Evolutionary conservation across 2,113 vertebrate species (phyloP), one percentile per base, ranked within the genome.

Genomic region (Phylloscopus trochiloides): DNA sequence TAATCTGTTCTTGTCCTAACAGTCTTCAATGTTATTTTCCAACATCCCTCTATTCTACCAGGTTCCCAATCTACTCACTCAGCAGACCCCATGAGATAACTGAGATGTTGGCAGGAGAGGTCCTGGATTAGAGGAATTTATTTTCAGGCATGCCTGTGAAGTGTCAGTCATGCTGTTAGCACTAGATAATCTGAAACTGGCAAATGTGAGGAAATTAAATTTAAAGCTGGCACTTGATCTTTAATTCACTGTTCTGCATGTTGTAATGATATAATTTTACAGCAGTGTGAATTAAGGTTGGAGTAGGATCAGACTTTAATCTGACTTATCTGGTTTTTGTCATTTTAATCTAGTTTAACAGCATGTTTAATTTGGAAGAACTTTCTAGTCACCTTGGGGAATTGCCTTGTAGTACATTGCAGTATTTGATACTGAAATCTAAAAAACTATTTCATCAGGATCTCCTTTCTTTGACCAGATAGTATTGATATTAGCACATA

Each of bases 121-220:
- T 71, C 38, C 34, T 71, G 79, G 91, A 88, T 96, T 91, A 95
- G 87, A 85, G 32, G 57, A 96, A 71, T 89, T 95, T 91, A 86
- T 96, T 95, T 97, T 91, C 84, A 83, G 77, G 32, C 90, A 79
- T 70, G 89, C 19, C 74, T 96, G 84, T 94, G 71, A 97, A 95
- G 91, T 85, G 77, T 92, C 91, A 93, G 58, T 91, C 90, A 93
- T 91, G 54, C 50, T 96, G 78, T 91, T 96, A 90, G 59, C 71
- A 82, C 58, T 65, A 91, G 84, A 92, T 90, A 96, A 96, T 95
- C 89, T 94, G 75, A 93, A 96, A 71, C 78, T 92, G 67, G 92
- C 63, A 93, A 97, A 94, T 91, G 59, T 83, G 90, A 88, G 89
- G 47, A 96, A 96, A 97, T 97, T 89, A 86, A 95, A 95, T 95